Base-by-base conservation (phyloP, 2,113 vertebrate genomes). In the Clarias gariepinus region DNA sequence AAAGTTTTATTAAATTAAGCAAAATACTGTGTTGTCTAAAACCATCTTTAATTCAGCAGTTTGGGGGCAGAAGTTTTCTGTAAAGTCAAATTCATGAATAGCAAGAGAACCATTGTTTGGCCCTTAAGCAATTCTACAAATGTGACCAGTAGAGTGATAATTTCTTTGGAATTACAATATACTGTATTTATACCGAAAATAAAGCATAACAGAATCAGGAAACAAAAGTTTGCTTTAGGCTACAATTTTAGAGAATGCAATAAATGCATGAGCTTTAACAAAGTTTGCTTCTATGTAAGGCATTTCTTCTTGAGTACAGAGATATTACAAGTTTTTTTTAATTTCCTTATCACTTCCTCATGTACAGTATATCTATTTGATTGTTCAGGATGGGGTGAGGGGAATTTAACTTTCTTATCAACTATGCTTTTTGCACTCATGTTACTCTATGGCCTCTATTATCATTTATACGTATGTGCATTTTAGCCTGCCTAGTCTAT, bases 401-500 rank as follows among this genome's bases (percentile, higher is more conserved):
- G 47, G 74, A 28, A 25, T 79, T 55, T 60, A 23, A 84, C 71
- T 85, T 6, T 30, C 52, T 57, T 36, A 18, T 77, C 58, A 53
- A 58, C 36, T 18, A 36, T 28, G 19, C 83, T 63, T 41, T 84
- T 68, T 41, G 41, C 19, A 73, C 61, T 85, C 23, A 66, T 9
- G 6, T 86, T 58, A 78, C 60, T 30, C 58, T 80, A 23, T 77
- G 78, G n/a, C 57, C 68, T n/a, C 78, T 68, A 61, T 52, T 58
- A 76, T 23, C 79, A 79, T 19, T 58, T 85, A 63, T 61, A 76
- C 28, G 58, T 61, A 76, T 47, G 58, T 61, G 11, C 9, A 61
- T 84, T 84, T 63, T 63, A 7, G 33, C 41, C 69, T 83, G 52
- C 13, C 55, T 61, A n/a, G 60, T 85, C 28, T 66, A 85, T 28